Evolutionary conservation across 2,888 invertebrate genomes (phyloP).

Genomic region (Patella caerulea): DNA sequence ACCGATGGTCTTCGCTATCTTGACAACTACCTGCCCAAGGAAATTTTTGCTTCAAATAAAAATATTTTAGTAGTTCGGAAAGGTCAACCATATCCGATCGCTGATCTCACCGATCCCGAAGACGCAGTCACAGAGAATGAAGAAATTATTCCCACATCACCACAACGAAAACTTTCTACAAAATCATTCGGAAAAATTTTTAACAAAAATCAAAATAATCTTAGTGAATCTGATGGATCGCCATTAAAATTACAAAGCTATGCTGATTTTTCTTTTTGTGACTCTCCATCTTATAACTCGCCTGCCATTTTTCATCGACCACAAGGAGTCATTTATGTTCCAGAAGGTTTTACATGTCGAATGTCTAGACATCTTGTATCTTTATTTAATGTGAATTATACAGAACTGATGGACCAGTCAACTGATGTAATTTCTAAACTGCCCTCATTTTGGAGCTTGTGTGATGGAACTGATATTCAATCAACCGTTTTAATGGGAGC

Average conservation of each 20-base stretch:
- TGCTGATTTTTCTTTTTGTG: conserved; percentile 49
- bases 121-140: neutral
- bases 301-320: neutral
- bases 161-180: neutral
- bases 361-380: conserved; percentile 4
- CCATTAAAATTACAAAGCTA: conserved; percentile 50
- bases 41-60: neutral
- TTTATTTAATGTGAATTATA: conserved; percentile 14
- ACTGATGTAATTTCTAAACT: conserved; percentile 11
- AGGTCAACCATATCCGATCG: neutral
- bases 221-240: conserved; percentile 35
- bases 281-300: conserved; percentile 12
- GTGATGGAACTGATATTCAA: conserved; percentile 46
- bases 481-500: conserved; percentile 41
- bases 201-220: neutral
- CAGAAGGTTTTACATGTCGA: conserved; percentile 1
- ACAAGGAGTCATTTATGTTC: neutral
- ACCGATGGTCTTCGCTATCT: neutral
- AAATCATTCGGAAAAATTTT: neutral
- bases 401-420: neutral
- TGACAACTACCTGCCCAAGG: neutral
- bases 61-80: neutral
- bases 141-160: neutral
- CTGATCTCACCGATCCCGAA: neutral
- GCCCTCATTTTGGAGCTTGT: conserved; percentile 42